Percentiles rank a stretch among this genome's conserved stretches.
Conservation (phyloP, 2,888 invertebrate genomes). For the Euzophera pinguis region DNA sequence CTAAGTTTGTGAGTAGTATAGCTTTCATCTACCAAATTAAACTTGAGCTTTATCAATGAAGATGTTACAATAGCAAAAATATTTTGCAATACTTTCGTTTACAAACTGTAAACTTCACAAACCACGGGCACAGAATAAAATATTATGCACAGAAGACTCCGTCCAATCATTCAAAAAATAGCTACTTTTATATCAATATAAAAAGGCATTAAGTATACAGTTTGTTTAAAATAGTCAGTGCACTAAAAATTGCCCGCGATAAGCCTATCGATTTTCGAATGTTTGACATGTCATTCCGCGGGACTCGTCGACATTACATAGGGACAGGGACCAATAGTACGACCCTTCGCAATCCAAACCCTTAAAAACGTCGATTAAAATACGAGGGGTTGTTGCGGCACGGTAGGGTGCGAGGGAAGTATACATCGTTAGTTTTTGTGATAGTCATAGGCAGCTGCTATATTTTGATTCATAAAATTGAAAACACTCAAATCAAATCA, state of each 20-base stretch:
- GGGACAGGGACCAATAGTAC: conserved; percentile 15
- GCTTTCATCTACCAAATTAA: too few relatives aligned
- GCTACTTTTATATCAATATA: too few relatives aligned
- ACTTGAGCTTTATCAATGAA: too few relatives aligned
- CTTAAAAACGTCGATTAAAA: conserved; percentile 23
- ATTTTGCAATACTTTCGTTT: too few relatives aligned
- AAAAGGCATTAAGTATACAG: too few relatives aligned
- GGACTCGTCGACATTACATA: conserved; percentile 18
- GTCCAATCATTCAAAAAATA: too few relatives aligned
- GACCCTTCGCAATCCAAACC: conserved; percentile 20
- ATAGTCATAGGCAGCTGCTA: conserved; percentile 15
- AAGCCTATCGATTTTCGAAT: conserved; percentile 16
- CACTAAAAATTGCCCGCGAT: neutral
- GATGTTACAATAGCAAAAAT: too few relatives aligned
- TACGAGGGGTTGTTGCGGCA: conserved; percentile 18
- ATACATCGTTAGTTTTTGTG: conserved; percentile 14
- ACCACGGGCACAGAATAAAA: too few relatives aligned
- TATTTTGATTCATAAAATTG: neutral
- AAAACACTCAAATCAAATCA: neutral
- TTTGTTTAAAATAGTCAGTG: too few relatives aligned
- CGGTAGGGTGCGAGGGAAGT: conserved; percentile 13
- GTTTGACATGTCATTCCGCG: conserved; percentile 19
- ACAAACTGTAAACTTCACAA: too few relatives aligned
- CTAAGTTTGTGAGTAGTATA: too few relatives aligned
- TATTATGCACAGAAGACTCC: too few relatives aligned